Evolutionary conservation across 2,888 invertebrate genomes (phyloP), one percentile per base, ranked within the genome.

Genomic region (Coelopa pilipes): DNA sequence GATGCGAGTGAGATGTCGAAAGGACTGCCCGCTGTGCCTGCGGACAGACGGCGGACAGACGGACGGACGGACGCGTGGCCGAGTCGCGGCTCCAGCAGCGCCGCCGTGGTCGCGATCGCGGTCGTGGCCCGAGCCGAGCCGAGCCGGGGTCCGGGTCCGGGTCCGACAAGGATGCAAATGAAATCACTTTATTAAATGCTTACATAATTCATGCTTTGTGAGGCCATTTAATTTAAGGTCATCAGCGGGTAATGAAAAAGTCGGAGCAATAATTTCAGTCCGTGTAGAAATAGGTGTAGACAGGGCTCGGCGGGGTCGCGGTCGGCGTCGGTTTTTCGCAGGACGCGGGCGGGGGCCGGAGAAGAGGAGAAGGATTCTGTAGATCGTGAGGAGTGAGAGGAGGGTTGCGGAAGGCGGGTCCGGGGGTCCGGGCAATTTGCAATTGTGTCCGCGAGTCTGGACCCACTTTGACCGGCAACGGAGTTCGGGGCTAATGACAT

Each of bases 111-210:
- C 24, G 53, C 34, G 55, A 46, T 34, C 13, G 70, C 5, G 47
- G 55, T 12, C 24, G 46, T 19, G 65, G 19, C 19, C 21, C n/a
- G n/a, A 15, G 62, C 17, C 7, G 24, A 46, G 68, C 67, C 45
- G 55, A 45, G 73, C 62, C 55, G 63, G 17, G 59, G 11, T 13
- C 55, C n/a, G 10, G 21, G 47, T 55, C 68, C 46, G 55, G 34
- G 73, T 49, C 57, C 50, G 17, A 76, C 79, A 74, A 81, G 80
- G 81, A 85, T 82, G 81, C 83, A 84, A 83, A 84, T 84, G 82
- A 81, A 81, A 82, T 84, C 82, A 84, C 84, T 84, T 84, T 84
- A 84, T 84, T 85, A 83, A 85, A 82, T 81, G 84, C 85, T 84
- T 84, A 84, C 85, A 84, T 85, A 84, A 85, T 82, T 84, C 84